Conservation (phyloP, 2,888 invertebrate genomes). For the Nephrocerus scutellatus region DNA sequence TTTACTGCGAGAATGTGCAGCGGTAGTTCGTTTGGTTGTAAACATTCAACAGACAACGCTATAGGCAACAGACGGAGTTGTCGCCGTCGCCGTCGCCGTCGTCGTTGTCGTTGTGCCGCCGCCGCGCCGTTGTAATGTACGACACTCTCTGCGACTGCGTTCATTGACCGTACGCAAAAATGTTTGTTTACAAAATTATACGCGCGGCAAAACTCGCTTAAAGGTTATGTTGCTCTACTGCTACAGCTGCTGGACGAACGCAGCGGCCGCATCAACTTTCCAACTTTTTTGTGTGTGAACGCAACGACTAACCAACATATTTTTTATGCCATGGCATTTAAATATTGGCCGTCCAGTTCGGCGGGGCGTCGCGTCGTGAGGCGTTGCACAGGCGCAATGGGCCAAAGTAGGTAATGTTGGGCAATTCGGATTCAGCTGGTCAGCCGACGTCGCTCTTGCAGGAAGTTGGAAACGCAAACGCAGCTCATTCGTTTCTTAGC, state of each 20-base stretch:
- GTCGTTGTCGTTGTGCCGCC: too few relatives aligned
- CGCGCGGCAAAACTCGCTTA: background rate
- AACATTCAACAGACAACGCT: constrained; percentile 10
- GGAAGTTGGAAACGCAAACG: constrained; percentile 1
- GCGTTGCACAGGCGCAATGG: constrained; percentile 1
- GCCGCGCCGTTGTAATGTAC: too few relatives aligned
- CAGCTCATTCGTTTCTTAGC: too few relatives aligned
- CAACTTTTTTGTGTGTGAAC: too few relatives aligned
- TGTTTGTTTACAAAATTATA: constrained; percentile 17
- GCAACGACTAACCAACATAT: too few relatives aligned
- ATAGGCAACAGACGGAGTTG: background rate
- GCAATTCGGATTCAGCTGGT: constrained; percentile 9
- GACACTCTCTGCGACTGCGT: constrained; percentile 7
- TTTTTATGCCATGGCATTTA: too few relatives aligned
- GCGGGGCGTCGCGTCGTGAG: constrained; percentile 8
- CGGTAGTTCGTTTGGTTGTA: background rate
- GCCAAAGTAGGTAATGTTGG: constrained; percentile 11
- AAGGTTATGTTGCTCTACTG: too few relatives aligned
- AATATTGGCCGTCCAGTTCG: too few relatives aligned
- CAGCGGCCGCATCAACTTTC: too few relatives aligned
- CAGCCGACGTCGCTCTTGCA: background rate
- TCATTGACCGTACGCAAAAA: constrained; percentile 22
- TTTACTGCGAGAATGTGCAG: too few relatives aligned
- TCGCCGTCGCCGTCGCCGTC: constrained; percentile 1
- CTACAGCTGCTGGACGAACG: too few relatives aligned